Base-by-base conservation (phyloP, 2,113 vertebrate species). In the Gallinago jamesoni region DNA sequence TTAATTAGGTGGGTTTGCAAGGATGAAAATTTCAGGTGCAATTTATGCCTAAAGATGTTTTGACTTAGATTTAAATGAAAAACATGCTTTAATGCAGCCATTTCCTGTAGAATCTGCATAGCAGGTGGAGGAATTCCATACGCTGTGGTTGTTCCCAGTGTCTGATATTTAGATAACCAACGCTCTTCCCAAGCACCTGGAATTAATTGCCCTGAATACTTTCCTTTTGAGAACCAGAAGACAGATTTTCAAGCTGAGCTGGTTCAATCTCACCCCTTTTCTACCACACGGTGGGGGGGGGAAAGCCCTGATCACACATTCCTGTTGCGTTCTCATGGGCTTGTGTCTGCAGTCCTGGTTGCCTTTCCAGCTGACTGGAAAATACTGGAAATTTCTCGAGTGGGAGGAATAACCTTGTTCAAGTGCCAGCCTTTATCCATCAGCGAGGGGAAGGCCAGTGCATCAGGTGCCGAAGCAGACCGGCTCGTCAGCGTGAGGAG, bases 281-380 rank as follows among this genome's bases (percentile, higher is more conserved):
- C 14, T 45, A 12, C 76, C 55, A 23, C 3, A 3, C 14, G 15
- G 24, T 9, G 10, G 1, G 22, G 33, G 20, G 6, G 9, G 56
- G 47, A 47, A 62, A 35, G 20, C 28, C 19, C 35, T 15, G 9
- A 21, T 74, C 6, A 8, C 14, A 2, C 19, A 3, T 73, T 78
- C 52, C 67, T 48, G 25, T 56, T 18, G 23, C 20, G 1, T 43
- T 9, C 62, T 17, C 0, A 0, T 35, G 84, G 28, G n/a, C 25
- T 22, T 10, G 31, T 7, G n/a, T 7, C 50, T 52, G 68, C 73
- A 15, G 31, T 35, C 87, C 70, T 12, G 53, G 9, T 48, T 16
- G 74, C 21, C 18, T 82, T 41, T 75, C 74, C 47, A 50, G 53
- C 30, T 89, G 83, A 3, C 83, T 94, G 96, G 89, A 92, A 95